Conservation (phyloP, 2,888 invertebrate genomes). For the Argyresthia goedartella region DNA sequence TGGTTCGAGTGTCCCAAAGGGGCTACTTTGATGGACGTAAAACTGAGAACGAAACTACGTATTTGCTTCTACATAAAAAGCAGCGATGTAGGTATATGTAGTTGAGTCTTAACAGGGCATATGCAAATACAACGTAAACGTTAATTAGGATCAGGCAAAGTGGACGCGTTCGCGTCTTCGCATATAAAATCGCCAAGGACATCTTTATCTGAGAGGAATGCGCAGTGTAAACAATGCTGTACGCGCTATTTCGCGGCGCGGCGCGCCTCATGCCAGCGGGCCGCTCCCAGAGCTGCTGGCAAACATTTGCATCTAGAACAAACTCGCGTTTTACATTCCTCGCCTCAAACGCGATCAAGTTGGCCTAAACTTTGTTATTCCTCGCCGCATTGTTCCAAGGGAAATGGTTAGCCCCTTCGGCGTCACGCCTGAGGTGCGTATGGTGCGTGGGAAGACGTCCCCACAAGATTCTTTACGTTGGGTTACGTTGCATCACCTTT, state of each 20-base stretch:
- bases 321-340: background rate
- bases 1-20: too few relatives aligned
- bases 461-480: conserved; percentile 44
- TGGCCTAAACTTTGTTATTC: background rate
- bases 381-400: conserved; percentile 27
- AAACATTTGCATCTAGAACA: conserved; percentile 7
- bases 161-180: background rate
- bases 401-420: conserved; percentile 57
- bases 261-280: conserved; percentile 13
- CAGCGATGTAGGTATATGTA: too few relatives aligned
- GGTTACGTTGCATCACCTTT: conserved; percentile 62
- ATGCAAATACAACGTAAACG: background rate
- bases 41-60: too few relatives aligned
- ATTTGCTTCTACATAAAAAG: too few relatives aligned
- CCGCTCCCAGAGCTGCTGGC: conserved; percentile 2
- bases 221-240: conserved; percentile 59
- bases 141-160: too few relatives aligned
- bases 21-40: too few relatives aligned
- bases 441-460: conserved; percentile 57
- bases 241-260: conserved; percentile 37
- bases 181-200: conserved; percentile 59
- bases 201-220: conserved; percentile 64
- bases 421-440: conserved; percentile 56
- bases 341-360: background rate
- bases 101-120: background rate